Percentiles rank a stretch among this genome's conserved stretches.
Conservation (phyloP, 2,113 vertebrate genomes). For the Microcebus ravelobensis region DNA sequence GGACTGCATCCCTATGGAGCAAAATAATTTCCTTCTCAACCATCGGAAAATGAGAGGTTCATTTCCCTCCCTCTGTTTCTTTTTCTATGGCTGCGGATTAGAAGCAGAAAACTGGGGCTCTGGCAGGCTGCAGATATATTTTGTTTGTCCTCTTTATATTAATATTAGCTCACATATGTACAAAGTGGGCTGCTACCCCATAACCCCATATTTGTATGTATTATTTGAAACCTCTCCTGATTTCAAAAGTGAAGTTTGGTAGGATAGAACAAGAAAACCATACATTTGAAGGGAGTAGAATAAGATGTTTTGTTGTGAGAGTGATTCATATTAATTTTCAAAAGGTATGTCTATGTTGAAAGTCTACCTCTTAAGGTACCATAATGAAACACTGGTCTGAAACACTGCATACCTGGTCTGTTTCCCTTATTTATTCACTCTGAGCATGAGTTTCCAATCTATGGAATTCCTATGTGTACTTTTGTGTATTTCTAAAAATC, state of each 20-base stretch:
- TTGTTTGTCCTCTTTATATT: neutral
- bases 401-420: neutral
- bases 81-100: neutral
- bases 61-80: neutral
- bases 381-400: no score
- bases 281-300: neutral
- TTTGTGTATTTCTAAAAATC: neutral
- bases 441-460: neutral
- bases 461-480: neutral
- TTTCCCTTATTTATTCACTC: neutral
- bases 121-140: neutral
- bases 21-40: neutral
- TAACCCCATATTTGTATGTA: neutral
- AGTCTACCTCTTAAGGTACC: neutral
- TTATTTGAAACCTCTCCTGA: neutral
- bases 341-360: neutral
- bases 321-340: neutral
- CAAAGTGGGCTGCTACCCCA: neutral
- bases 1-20: neutral
- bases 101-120: neutral
- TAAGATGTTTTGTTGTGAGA: neutral
- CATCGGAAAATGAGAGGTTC: neutral
- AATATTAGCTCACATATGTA: neutral
- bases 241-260: neutral
- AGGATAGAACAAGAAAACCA: neutral